phyloP scores from a whole-genome alignment of 2,888 invertebrate genomes.

The Seira musarum region DNA sequence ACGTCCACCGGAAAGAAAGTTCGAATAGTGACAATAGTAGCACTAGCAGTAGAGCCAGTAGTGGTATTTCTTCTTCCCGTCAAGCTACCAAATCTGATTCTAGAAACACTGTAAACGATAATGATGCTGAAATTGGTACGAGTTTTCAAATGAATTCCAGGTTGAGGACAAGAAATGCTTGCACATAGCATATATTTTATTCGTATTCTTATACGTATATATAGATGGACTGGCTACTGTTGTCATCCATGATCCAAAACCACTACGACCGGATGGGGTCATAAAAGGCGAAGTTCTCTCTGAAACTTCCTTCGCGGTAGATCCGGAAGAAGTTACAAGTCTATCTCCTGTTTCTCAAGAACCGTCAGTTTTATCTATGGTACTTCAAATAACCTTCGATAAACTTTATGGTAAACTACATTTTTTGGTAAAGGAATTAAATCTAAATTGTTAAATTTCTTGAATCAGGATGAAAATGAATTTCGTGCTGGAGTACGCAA shows the following conservation, averaged over 20 bases:
- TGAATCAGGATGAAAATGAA: constrained; percentile 49
- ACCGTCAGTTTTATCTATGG: constrained; percentile 66
- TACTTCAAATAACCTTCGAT: too few species aligned
- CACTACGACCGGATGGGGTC: constrained; percentile 20
- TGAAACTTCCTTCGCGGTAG: constrained; percentile 52
- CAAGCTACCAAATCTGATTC: constrained; percentile 59
- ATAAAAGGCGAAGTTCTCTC: constrained; percentile 30
- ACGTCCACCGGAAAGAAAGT: constrained; percentile 93
- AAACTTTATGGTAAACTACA: too few species aligned
- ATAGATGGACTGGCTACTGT: constrained; percentile 56
- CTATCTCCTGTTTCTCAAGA: constrained; percentile 66
- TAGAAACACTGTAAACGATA: constrained; percentile 57
- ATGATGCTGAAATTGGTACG: constrained; percentile 54
- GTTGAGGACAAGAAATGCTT: too few species aligned
- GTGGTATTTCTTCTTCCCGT: constrained; percentile 47
- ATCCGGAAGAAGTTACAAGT: constrained; percentile 65
- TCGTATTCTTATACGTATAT: too few species aligned
- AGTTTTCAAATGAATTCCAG: too few species aligned
- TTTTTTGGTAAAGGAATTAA: too few species aligned
- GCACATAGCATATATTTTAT: background rate
- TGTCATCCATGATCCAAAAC: constrained; percentile 53
- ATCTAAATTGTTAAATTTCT: too few species aligned
- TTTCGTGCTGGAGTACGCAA: constrained; percentile 47
- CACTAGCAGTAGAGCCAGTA: constrained; percentile 71
- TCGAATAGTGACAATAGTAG: constrained; percentile 77